These are phyloP conservation scores for Arrhopalites spinosus DNA, from an alignment of 2,888 invertebrate species.

Conservation along the genomic window DNA sequence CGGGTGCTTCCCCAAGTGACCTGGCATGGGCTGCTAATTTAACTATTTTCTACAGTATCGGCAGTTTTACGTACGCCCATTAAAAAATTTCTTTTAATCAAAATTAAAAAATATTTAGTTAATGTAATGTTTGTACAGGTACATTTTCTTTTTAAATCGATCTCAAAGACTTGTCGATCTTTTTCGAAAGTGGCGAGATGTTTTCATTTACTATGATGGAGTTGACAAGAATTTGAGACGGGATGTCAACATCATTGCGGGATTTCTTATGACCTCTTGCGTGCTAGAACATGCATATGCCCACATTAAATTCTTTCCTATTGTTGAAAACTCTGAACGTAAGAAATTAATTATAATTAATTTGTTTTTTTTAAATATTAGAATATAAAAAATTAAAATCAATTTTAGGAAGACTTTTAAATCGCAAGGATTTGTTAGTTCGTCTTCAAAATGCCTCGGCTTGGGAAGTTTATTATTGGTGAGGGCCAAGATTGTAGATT, in stretches of 20 bases:
- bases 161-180: slow-evolving; percentile 29
- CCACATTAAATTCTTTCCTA: slow-evolving; percentile 41
- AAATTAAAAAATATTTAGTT: neutral
- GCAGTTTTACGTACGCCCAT: slow-evolving; percentile 44
- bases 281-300: slow-evolving; percentile 45
- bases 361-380: no score
- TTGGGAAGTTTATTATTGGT: slow-evolving; percentile 43
- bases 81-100: neutral
- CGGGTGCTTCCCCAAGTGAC: slow-evolving; percentile 21
- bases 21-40: slow-evolving; percentile 31
- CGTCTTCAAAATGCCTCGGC: slow-evolving; percentile 30
- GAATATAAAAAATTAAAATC: neutral
- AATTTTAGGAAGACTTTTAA: slow-evolving; percentile 8
- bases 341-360: neutral
- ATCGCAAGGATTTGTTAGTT: slow-evolving; percentile 15
- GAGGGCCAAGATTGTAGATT: neutral
- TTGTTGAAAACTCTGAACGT: slow-evolving; percentile 33
- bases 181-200: slow-evolving; percentile 43
- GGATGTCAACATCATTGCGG: slow-evolving; percentile 45
- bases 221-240: slow-evolving; percentile 41
- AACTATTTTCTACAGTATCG: slow-evolving; percentile 46
- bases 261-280: slow-evolving; percentile 45
- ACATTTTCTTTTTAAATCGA: slow-evolving; percentile 42
- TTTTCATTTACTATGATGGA: slow-evolving; percentile 35
- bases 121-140: slow-evolving; percentile 33